Evolutionary conservation across 2,797 vertebrate genomes (phyloP), one percentile per base, ranked within the genome.

Genomic region (Pseudochaenichthys georgianus): DNA sequence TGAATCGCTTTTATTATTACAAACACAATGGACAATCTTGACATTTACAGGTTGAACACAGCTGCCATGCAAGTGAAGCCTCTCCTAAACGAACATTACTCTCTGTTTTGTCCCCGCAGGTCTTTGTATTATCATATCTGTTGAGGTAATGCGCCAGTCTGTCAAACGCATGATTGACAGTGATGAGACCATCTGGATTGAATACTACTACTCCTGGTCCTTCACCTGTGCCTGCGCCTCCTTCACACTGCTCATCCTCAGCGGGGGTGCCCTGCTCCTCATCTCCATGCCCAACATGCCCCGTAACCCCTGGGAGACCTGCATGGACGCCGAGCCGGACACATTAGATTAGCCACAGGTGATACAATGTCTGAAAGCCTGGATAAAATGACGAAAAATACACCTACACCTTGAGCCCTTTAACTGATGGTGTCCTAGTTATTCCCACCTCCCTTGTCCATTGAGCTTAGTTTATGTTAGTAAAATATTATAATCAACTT

Each of bases 271-370:
- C 38, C 96, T 99, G 46, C 96, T 99, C 61, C 94, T 99, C 72
- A 96, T 99, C 86, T 97, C 98, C 5, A 96, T 99, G 95, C 98
- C 98, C 0, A 97, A 96, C 70, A 98, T 99, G 96, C 98, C 98
- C 28, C 96, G 94, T 82, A 98, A 99, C 91, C 97, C 98, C 52
- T 99, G 98, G 98, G 98, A 99, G 93, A 96, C 96, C 70, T 99
- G 98, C 94, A 98, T 99, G 98, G 98, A 99, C 0, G 97, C 98
- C 0, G 97, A 99, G 34, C 96, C 96, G 0, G 97, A 99, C 73
- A 88, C 91, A 68, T 87, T 94, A 61, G 94, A 95, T 83, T 95
- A 94, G 83, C 67, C 41, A 38, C 58, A 53, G 63, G 53, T 61
- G 78, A 73, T 50, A n/a, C 42, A 47, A 31, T 4, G 41, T 53